phyloP scores from a whole-genome alignment of 1,140 invertebrate genomes.

The Pseudoatta argentina region DNA sequence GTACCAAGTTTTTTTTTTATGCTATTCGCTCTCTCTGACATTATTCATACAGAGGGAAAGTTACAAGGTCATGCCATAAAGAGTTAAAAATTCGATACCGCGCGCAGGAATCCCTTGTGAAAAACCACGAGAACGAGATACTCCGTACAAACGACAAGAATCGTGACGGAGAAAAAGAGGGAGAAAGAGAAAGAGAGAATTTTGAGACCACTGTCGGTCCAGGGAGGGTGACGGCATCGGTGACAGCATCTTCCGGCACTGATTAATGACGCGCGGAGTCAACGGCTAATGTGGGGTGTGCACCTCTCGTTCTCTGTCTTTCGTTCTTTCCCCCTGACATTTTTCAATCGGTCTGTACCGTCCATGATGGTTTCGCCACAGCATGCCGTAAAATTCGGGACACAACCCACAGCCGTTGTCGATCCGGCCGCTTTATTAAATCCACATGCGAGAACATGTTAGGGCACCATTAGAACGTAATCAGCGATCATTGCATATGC shows the following conservation, averaged over 20 bases:
- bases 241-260: conserved; percentile 79
- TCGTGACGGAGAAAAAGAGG: conserved; percentile 14
- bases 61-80: conserved; percentile 2
- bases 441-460: conserved; percentile 74
- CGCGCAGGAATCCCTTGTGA: conserved; percentile 20
- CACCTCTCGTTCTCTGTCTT: conserved; percentile 22
- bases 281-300: conserved; percentile 75
- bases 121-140: conserved; percentile 48
- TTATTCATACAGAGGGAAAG: conserved; percentile 39
- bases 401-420: conserved; percentile 53
- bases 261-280: conserved; percentile 79
- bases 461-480: conserved; percentile 49
- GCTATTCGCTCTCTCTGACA: not conserved
- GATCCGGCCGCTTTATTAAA: conserved; percentile 74
- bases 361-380: conserved; percentile 50
- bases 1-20: not conserved
- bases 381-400: conserved; percentile 68
- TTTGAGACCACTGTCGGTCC: conserved; percentile 63
- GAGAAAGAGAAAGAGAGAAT: conserved; percentile 45
- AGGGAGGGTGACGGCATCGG: conserved; percentile 65
- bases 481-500: not conserved
- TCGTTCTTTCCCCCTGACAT: conserved; percentile 58
- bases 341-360: conserved; percentile 68
- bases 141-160: conserved; percentile 15
- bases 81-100: conserved; percentile 53